These are phyloP conservation scores for Caenorhabditis wallacei DNA, from an alignment of 2,888 invertebrate genomes.

Conservation along the genomic window DNA sequence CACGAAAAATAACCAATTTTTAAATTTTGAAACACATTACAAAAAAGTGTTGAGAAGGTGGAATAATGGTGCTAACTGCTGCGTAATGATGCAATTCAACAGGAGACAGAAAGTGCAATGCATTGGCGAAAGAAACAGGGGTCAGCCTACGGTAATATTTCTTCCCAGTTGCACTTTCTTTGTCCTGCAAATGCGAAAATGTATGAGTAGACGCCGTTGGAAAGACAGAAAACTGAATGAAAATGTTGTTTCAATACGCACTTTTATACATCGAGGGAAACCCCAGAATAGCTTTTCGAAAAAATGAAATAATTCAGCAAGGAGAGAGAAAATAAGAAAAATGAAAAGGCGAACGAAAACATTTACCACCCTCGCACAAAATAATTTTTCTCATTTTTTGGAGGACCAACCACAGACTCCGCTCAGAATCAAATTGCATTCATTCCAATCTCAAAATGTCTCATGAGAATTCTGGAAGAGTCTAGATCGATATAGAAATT, in stretches of 20 bases:
- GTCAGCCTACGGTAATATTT: conserved; percentile 46
- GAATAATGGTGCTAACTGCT: no score
- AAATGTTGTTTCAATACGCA: conserved; percentile 3
- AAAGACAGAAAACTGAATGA: not conserved
- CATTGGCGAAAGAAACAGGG: not conserved
- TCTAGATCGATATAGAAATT: not conserved
- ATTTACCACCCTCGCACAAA: conserved; percentile 38
- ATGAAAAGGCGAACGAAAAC: not conserved
- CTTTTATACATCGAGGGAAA: conserved; percentile 43
- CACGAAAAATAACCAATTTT: no score
- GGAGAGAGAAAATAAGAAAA: not conserved
- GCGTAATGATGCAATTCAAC: conserved; percentile 36
- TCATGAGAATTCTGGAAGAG: not conserved
- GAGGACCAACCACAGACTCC: not conserved
- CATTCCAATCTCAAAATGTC: conserved; percentile 10
- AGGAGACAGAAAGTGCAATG: conserved; percentile 32
- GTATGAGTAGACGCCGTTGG: not conserved
- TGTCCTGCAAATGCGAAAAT: conserved; percentile 29
- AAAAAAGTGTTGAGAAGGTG: no score
- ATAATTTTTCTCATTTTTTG: conserved; percentile 22
- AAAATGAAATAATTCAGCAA: not conserved
- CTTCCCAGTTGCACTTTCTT: conserved; percentile 35
- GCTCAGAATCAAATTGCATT: not conserved
- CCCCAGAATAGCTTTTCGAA: not conserved
- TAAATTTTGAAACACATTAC: no score